These are phyloP conservation scores for Agriopis aurantiaria DNA, from an alignment of 2,888 invertebrate genomes.

Conservation along the genomic window DNA sequence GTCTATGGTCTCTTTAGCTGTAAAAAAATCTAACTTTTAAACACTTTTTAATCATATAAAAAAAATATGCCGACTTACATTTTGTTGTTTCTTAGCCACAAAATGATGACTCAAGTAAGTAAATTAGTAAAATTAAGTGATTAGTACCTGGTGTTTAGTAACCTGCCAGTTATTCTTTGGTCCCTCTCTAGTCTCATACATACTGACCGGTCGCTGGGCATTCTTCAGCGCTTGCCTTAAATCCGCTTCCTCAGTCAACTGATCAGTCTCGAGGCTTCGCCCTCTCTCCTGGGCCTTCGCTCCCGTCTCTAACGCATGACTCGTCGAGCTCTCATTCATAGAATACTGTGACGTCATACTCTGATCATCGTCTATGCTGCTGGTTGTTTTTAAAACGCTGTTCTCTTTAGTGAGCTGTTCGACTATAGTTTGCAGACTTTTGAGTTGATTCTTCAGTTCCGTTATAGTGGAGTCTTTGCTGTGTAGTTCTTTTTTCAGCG, in stretches of 20 bases:
- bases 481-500: slow-evolving; percentile 85
- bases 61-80: too few species aligned
- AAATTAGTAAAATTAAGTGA: slow-evolving; percentile 73
- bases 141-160: slow-evolving; percentile 87
- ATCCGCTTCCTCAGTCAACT: slow-evolving; percentile 79
- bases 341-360: slow-evolving; percentile 76
- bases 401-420: slow-evolving; percentile 93
- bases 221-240: slow-evolving; percentile 71
- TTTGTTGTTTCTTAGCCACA: neutral
- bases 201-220: slow-evolving; percentile 92
- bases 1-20: too few species aligned
- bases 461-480: slow-evolving; percentile 88
- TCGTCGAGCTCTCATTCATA: slow-evolving; percentile 65
- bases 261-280: slow-evolving; percentile 76
- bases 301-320: slow-evolving; percentile 57
- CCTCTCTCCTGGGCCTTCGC: slow-evolving; percentile 69
- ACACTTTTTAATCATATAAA: too few species aligned
- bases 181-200: slow-evolving; percentile 94
- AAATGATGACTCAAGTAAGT: neutral
- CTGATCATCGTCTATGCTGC: slow-evolving; percentile 78
- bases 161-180: slow-evolving; percentile 87
- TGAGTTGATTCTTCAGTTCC: slow-evolving; percentile 88
- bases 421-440: slow-evolving; percentile 88
- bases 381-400: slow-evolving; percentile 89
- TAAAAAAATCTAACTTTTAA: too few species aligned